Base-by-base conservation (phyloP, 1,140 invertebrate species). In the Daktulosphaira vitifoliae region DNA sequence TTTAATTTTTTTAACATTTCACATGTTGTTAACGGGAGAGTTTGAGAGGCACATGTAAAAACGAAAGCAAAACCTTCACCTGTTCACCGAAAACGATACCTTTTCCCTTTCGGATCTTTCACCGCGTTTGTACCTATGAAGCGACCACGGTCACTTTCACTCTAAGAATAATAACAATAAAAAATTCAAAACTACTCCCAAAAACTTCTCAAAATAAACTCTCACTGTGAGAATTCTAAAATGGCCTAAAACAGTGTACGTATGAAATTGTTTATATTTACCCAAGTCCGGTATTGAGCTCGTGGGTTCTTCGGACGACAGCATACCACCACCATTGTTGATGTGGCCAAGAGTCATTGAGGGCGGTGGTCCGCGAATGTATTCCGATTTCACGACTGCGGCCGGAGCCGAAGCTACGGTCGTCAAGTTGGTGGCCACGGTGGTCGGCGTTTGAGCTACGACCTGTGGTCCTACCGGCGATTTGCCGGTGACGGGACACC, bases 231-330 rank as follows among this genome's bases (percentile, higher is more conserved):
- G n/a, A n/a, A n/a, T n/a, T n/a, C n/a, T n/a, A n/a, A n/a, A n/a
- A n/a, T n/a, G n/a, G n/a, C n/a, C n/a, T n/a, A n/a, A n/a, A n/a
- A n/a, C n/a, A n/a, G n/a, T n/a, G 29, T 33, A 23, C 3, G 26
- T n/a, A n/a, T n/a, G n/a, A n/a, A n/a, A n/a, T n/a, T n/a, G n/a
- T n/a, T n/a, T n/a, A 25, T 67, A 68, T 59, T 68, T 44, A 70
- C 69, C 69, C 48, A 70, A 52, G 62, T 70, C 69, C n/a, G 69
- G 69, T 68, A 70, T 70, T 5, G 69, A 70, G 49, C 68, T 69
- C 15, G 69, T 67, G n/a, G 69, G 69, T 50, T 70, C 69, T 38
- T 70, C 69, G 46, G 67, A 56, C 37, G 67, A 65, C 26, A 69
- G 68, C 29, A 39, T 66, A 13, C 13, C 16, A 56, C 33, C 42